Conservation (phyloP, 2,888 invertebrate genomes). For the Melipona bicolor region DNA sequence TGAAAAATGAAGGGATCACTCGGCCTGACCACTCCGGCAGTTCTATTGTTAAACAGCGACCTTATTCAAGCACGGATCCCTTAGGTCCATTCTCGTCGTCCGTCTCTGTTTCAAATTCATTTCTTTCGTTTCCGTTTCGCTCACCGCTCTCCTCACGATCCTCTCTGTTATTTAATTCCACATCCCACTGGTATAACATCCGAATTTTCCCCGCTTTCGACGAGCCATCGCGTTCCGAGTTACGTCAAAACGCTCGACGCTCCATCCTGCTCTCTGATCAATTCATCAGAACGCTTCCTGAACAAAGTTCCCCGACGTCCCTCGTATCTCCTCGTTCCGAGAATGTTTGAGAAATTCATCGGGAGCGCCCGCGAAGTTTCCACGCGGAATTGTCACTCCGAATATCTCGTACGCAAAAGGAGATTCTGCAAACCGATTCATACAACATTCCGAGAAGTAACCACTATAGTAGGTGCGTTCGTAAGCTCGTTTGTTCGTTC, state of each 20-base stretch:
- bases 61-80: neutral
- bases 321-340: too few relatives aligned
- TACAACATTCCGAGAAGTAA: neutral
- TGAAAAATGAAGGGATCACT: neutral
- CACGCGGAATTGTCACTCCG: neutral
- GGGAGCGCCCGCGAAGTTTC: neutral
- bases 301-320: neutral
- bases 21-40: neutral
- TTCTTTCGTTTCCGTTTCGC: conserved; percentile 8
- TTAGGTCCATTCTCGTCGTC: neutral
- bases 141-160: neutral
- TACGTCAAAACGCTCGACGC: neutral
- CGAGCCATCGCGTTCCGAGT: neutral
- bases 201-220: neutral
- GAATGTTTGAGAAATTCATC: neutral
- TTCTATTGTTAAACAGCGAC: neutral
- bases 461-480: too few relatives aligned
- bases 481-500: too few relatives aligned
- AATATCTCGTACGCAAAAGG: neutral
- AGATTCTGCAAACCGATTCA: neutral
- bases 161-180: neutral
- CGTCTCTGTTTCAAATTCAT: neutral
- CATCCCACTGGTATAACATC: neutral
- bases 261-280: neutral
- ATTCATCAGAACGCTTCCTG: neutral